Evolutionary conservation across 2,888 invertebrate species (phyloP), one percentile per base, ranked within the genome.

Genomic region (Drosophila subquinaria): DNA sequence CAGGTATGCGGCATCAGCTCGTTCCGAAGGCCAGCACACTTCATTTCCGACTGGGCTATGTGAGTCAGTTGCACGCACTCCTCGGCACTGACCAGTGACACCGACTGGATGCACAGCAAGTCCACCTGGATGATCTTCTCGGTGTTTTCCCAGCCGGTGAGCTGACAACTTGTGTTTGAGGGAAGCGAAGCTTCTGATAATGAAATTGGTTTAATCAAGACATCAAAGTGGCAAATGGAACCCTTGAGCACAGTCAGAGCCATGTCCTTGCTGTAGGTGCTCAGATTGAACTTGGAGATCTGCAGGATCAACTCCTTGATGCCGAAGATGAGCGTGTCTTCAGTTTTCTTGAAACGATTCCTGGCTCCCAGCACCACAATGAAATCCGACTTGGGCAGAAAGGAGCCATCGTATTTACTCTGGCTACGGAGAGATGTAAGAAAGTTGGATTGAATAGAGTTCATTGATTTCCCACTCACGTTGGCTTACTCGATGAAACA

Each of bases 11-110:
- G 95, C 9, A 95, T 95, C 0, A 96, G 96, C 4, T 56, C 30
- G 23, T 95, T 94, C 60, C 94, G 94, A 1, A 94, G 95, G 4
- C 96, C 96, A 0, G 97, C 97, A 85, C 97, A 97, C 48, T 97
- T 86, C 72, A 95, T 95, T 70, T 95, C 95, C 27, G 35, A 13
- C 15, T 33, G 23, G 3, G 2, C 1, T 3, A 42, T 27, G 8
- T 42, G 6, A 1, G 48, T 17, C 9, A 23, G 17, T 1, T 2
- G 1, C n/a, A 6, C 1, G 47, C 55, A 71, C 2, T 10, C 6
- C 1, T 4, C 2, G 4, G 11, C 1, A 3, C 38, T 42, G 11
- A 56, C 2, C 0, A 64, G 11, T 2, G 6, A n/a, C 8, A 53
- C 55, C 9, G 20, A 35, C 3, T n/a, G 10, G 4, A 8, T 20